phyloP scores from a whole-genome alignment of 2,888 invertebrate species.

The Serrognathus titanus region DNA sequence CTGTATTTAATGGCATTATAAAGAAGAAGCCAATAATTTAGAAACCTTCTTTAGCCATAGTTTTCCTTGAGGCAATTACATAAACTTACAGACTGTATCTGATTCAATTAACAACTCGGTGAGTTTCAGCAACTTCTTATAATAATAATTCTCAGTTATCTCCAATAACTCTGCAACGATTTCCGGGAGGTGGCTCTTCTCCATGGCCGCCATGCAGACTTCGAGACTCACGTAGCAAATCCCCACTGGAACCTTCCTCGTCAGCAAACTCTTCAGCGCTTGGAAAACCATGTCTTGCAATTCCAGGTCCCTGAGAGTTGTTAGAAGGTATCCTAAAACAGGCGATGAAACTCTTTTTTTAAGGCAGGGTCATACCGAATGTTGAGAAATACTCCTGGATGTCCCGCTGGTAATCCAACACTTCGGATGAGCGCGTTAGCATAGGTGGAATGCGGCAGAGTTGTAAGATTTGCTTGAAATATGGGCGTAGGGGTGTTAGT shows the following conservation, averaged over 20 bases:
- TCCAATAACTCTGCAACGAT: constrained; percentile 38
- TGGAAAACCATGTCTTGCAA: constrained; percentile 8
- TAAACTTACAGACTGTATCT: constrained; percentile 10
- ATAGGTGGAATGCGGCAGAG: constrained; percentile 38
- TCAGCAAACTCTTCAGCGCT: constrained; percentile 11
- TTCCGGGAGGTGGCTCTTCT: constrained; percentile 41
- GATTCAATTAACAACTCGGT: constrained; percentile 13
- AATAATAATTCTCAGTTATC: constrained; percentile 35
- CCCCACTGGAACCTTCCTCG: not conserved
- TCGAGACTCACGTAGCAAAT: constrained; percentile 16
- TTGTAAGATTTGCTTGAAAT: constrained; percentile 37
- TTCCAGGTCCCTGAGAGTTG: constrained; percentile 19
- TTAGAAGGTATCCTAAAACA: constrained; percentile 34
- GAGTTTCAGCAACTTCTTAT: constrained; percentile 37
- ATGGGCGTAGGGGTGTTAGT: constrained; percentile 29
- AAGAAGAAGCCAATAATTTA: too few relatives aligned
- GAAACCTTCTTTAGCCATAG: too few relatives aligned
- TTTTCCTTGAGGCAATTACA: not conserved
- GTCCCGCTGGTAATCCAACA: constrained; percentile 25
- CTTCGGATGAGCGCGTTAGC: constrained; percentile 39
- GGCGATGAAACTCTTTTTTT: not conserved
- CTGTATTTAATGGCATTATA: too few relatives aligned
- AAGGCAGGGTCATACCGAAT: constrained; percentile 32
- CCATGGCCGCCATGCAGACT: constrained; percentile 33
- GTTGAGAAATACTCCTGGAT: constrained; percentile 42